These are phyloP conservation scores for Microcebus jonahi DNA, from an alignment of 2,113 vertebrate species.

Conservation along the genomic window DNA sequence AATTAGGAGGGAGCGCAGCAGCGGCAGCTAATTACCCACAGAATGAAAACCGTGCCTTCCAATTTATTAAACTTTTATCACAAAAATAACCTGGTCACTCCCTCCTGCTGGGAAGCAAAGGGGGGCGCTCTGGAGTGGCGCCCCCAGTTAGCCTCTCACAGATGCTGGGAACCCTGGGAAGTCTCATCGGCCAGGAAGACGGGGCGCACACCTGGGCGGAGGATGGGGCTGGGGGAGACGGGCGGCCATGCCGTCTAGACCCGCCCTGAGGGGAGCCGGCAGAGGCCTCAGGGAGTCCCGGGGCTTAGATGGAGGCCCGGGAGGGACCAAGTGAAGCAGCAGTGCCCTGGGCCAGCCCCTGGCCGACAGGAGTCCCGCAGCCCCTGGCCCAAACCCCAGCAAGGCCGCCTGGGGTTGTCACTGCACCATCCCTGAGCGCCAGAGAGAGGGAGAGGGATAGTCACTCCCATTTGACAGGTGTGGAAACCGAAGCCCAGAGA, in stretches of 20 bases:
- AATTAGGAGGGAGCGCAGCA: slow-evolving; percentile 82
- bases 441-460: background rate
- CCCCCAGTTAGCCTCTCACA: background rate
- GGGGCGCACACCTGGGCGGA: background rate
- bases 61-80: slow-evolving; percentile 83
- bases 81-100: slow-evolving; percentile 59
- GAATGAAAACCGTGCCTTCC: slow-evolving; percentile 81
- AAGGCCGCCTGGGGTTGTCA: background rate
- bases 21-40: slow-evolving; percentile 83
- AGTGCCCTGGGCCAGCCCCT: background rate
- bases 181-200: background rate
- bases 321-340: fast-evolving
- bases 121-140: background rate
- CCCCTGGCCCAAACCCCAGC: background rate
- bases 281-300: background rate
- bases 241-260: fast-evolving
- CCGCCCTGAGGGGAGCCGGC: background rate
- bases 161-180: background rate
- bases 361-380: background rate
- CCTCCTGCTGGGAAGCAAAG: slow-evolving; percentile 56
- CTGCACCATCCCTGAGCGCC: fast-evolving
- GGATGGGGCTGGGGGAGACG: background rate
- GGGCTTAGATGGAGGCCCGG: background rate
- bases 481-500: background rate
- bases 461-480: background rate